phyloP scores from a whole-genome alignment of 2,888 invertebrate species.

The Sarcophaga caerulescens region DNA sequence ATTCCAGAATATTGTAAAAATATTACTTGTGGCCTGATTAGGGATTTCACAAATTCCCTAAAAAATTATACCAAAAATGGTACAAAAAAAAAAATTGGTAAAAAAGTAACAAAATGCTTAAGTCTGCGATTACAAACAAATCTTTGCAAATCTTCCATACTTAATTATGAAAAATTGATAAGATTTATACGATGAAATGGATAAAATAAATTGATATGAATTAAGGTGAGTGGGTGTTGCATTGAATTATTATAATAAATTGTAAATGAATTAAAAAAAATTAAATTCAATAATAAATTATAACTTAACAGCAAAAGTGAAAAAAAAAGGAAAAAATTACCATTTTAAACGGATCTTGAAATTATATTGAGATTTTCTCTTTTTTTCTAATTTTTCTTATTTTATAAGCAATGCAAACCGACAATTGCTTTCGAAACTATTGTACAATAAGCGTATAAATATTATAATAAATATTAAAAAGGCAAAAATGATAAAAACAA shows the following conservation, averaged over 20 bases:
- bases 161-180: not conserved
- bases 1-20: no score
- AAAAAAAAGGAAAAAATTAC: not conserved
- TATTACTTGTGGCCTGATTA: no score
- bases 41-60: no score
- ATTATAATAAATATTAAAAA: slow-evolving; percentile 30
- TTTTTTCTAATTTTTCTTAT: not conserved
- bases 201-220: not conserved
- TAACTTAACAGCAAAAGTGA: not conserved
- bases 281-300: no score
- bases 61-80: no score
- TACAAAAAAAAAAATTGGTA: no score
- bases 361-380: slow-evolving; percentile 38
- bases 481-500: slow-evolving; percentile 14
- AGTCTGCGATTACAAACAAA: no score
- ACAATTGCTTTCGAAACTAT: slow-evolving; percentile 55
- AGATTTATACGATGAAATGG: not conserved
- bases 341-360: not conserved
- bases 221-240: not conserved
- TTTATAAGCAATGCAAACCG: not conserved
- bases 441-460: not conserved
- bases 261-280: not conserved
- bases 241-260: not conserved
- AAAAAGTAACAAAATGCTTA: no score
- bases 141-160: no score